Conservation (phyloP, 2,797 vertebrate genomes). For the Tokudaia muenninki region DNA sequence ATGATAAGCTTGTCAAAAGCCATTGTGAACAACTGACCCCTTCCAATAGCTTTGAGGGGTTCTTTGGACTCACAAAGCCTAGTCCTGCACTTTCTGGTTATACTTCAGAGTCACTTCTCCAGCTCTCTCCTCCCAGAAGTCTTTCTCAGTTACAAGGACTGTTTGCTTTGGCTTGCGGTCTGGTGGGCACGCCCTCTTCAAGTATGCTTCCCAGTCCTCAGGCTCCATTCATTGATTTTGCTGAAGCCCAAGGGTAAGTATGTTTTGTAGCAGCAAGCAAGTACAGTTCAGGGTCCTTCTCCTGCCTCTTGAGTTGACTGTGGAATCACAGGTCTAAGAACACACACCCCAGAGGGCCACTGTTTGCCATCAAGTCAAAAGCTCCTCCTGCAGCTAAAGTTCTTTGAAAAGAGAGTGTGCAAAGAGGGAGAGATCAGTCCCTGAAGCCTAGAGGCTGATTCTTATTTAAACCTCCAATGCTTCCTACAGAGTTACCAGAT, state of each 20-base stretch:
- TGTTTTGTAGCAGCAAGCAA: not conserved
- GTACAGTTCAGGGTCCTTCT: not conserved
- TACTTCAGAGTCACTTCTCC: conserved; percentile 54
- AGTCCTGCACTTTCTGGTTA: not conserved
- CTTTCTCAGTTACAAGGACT: conserved; percentile 58
- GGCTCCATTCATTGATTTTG: conserved; percentile 66
- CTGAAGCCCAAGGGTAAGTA: not conserved
- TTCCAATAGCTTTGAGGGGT: not conserved
- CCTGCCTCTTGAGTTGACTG: not conserved
- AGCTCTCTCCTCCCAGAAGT: conserved; percentile 58
- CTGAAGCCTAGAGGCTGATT: not conserved
- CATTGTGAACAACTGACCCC: not conserved
- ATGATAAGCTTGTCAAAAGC: not conserved
- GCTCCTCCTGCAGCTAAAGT: not conserved
- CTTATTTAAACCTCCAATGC: not conserved
- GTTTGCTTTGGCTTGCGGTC: conserved; percentile 75
- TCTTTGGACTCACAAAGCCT: not conserved
- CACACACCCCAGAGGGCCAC: not conserved
- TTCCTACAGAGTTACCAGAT: not conserved
- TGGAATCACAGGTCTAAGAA: not conserved
- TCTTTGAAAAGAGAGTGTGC: not conserved
- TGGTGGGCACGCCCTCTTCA: conserved; percentile 60
- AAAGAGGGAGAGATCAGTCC: not conserved
- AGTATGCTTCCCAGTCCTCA: conserved; percentile 46
- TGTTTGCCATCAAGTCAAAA: not conserved